Evolutionary conservation across 2,888 invertebrate genomes (phyloP), one percentile per base, ranked within the genome.

Genomic region (Cosmia pyralina): DNA sequence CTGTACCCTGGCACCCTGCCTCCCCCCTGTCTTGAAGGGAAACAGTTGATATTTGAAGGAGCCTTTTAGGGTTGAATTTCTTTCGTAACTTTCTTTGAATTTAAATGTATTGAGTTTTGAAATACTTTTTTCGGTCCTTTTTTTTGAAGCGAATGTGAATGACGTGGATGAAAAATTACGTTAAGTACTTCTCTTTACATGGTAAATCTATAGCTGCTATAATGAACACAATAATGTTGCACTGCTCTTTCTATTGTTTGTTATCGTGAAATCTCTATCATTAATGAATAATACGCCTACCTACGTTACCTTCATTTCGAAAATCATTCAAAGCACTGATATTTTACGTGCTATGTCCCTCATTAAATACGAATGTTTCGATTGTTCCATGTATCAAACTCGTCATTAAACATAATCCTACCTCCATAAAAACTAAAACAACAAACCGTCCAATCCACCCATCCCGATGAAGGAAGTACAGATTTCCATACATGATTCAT

Each of bases 31-130:
- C 53, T 63, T 83, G 84, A 71, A 87, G 76, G 89, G 89, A 88
- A 91, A 89, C 90, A 88, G 88, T 89, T 90, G 91, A 90, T 89
- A 92, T 90, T 89, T 88, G 82, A 85, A 85, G 82, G 85, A 79
- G 82, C 79, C 69, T 60, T 80, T 77, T 72, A 77, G 68, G 85
- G 83, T 79, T 78, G 81, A 79, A 79, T 77, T 87, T 79, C 75
- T 79, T 81, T 84, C 57, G 69, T 57, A 81, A 84, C 77, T 83
- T 81, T 83, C 76, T 77, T 71, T 57, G 72, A 77, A 73, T 86
- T 79, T 77, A 77, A 86, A 86, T 84, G 77, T 81, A 86, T 84
- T 75, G 72, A 67, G 71, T 82, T 80, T 72, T 72, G 44, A 66
- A 77, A 71, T 57, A 53, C 44, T 28, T 69, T 70, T 66, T 69